Conservation (phyloP, 2,888 invertebrate genomes). For the Cyrtodaria siliqua region DNA sequence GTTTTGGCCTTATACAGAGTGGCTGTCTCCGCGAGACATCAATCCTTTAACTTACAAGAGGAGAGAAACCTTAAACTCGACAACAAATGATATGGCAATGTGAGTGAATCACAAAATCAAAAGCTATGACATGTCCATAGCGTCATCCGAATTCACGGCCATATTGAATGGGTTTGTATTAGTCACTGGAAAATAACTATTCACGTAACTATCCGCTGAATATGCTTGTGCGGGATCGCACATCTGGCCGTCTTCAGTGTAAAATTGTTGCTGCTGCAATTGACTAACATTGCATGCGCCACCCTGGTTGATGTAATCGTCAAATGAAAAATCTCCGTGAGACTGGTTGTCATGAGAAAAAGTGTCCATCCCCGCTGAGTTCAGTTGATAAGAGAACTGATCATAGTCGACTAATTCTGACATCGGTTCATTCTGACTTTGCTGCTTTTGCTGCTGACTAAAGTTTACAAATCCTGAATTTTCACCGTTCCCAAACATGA, state of each 20-base stretch:
- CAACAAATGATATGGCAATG: too few relatives aligned
- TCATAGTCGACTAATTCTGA: slow-evolving; percentile 30
- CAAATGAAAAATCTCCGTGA: slow-evolving; percentile 10
- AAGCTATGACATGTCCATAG: slow-evolving; percentile 21
- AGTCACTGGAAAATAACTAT: not conserved
- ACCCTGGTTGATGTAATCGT: slow-evolving; percentile 14
- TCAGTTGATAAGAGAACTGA: slow-evolving; percentile 29
- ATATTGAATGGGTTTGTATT: slow-evolving; percentile 9
- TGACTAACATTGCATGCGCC: not conserved
- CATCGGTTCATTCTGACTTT: slow-evolving; percentile 30
- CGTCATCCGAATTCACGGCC: slow-evolving; percentile 9
- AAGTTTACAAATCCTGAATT: slow-evolving; percentile 36
- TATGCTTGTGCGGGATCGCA: not conserved
- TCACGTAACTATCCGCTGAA: slow-evolving; percentile 1
- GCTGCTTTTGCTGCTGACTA: slow-evolving; percentile 10
- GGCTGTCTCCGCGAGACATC: too few relatives aligned
- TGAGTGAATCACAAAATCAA: not conserved
- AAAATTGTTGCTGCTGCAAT: not conserved
- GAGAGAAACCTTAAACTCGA: too few relatives aligned
- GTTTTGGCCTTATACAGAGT: too few relatives aligned
- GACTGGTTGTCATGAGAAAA: not conserved
- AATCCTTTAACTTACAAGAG: too few relatives aligned
- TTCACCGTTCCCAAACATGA: not conserved
- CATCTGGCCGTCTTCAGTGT: slow-evolving; percentile 7
- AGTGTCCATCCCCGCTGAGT: slow-evolving; percentile 39